Evolutionary conservation across 2,888 invertebrate species (phyloP), one percentile per base, ranked within the genome.

Genomic region (Onchidella celtica): DNA sequence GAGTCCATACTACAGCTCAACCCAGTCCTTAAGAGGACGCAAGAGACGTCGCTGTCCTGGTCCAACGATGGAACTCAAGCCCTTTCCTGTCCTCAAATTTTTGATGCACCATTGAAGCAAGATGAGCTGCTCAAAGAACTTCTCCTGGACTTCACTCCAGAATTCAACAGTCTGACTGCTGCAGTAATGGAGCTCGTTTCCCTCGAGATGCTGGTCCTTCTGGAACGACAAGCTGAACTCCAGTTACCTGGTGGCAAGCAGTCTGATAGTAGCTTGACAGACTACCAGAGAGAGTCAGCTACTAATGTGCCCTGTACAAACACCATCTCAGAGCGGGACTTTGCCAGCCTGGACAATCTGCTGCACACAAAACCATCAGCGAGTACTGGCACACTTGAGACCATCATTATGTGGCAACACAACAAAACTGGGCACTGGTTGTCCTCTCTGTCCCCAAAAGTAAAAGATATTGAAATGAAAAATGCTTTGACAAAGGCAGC

Each of bases 381-480:
- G 9, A 21, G 6, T 21, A 9, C 27, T 6, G 14, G 9, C 14
- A 72, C 72, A 9, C 0, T 47, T 14, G 40, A 72, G 32, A 24
- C 72, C 1, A 21, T 36, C n/a, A 47, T 72, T 40, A 38, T 72
- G 72, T 72, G 72, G 72, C n/a, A 27, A 27, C 17, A 17, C n/a
- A 72, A 72, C 29, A 72, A 72, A 34, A 21, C 72, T 14, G 11
- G 6, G 9, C 21, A 38, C 0, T 72, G 72, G 72, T 40, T 72
- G 6, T 14, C 6, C 14, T 14, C 40, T 4, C 66, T 14, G 9
- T 6, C 29, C 9, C 29, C 14, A 14, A 34, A 27, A 9, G 34
- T 4, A 4, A 27, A 66, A 29, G 66, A 66, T 9, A 32, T 3
- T 27, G 29, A 29, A 27, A 24, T 61, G 4, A 61, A 6, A 6